Evolutionary conservation across 2,113 vertebrate species (phyloP).

Genomic region (Agelaius phoeniceus): DNA sequence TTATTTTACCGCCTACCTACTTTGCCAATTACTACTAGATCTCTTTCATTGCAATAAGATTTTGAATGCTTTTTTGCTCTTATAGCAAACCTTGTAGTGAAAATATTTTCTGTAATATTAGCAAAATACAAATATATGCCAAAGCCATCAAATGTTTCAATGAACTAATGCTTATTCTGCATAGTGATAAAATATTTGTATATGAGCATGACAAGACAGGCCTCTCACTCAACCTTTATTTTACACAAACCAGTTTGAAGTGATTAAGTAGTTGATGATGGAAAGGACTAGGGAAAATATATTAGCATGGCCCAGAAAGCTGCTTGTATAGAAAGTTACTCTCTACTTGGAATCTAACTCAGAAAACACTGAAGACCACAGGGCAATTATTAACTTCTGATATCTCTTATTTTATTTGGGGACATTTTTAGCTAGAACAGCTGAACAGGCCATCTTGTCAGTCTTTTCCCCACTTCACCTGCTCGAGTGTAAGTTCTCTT

Average conservation of each 20-base stretch:
- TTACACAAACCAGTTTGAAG: neutral
- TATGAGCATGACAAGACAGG: neutral
- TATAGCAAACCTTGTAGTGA: neutral
- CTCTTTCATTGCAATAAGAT: neutral
- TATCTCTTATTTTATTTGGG: neutral
- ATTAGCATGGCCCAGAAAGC: neutral
- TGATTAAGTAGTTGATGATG: neutral
- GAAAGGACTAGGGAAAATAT: neutral
- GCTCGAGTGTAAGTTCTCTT: constrained; percentile 96
- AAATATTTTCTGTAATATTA: neutral
- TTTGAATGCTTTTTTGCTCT: neutral
- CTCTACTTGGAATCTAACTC: neutral
- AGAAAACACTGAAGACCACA: neutral
- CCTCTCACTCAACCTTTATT: neutral
- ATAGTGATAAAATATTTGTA: neutral
- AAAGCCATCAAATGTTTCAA: neutral
- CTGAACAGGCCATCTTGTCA: neutral
- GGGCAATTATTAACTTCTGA: neutral
- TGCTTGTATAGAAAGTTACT: neutral
- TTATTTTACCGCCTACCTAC: neutral
- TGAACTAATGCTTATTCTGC: neutral
- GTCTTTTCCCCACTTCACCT: constrained; percentile 76
- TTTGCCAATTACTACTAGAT: neutral
- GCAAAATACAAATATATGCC: neutral
- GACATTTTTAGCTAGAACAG: neutral